phyloP scores from a whole-genome alignment of 2,888 invertebrate species.

The Aporophyla nigra region DNA sequence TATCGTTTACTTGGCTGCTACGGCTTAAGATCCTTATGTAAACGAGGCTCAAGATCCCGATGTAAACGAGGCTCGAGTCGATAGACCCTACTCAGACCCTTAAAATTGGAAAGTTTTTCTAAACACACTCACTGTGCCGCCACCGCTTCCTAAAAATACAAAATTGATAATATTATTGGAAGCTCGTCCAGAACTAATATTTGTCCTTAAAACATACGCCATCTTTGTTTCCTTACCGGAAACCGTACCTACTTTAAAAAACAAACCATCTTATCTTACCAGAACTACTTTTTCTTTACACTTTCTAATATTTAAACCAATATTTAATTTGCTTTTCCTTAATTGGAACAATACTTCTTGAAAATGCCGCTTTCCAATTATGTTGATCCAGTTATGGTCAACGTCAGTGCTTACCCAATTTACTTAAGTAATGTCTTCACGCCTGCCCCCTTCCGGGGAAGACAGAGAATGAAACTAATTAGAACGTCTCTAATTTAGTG shows the following conservation, averaged over 20 bases:
- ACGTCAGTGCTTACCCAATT: conserved; percentile 30
- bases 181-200: conserved; percentile 50
- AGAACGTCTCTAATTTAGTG: conserved; percentile 58
- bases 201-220: conserved; percentile 34
- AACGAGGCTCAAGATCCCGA: conserved; percentile 1
- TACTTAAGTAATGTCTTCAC: conserved; percentile 50
- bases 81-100: background rate
- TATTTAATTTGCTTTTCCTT: conserved; percentile 51
- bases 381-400: conserved; percentile 50
- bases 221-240: conserved; percentile 29
- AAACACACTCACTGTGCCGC: conserved; percentile 26
- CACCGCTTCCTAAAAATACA: conserved; percentile 46
- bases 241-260: conserved; percentile 37
- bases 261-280: conserved; percentile 11
- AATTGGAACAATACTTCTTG: conserved; percentile 53
- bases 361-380: conserved; percentile 49
- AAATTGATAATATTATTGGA: conserved; percentile 33
- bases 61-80: conserved; percentile 6
- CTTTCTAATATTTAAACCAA: conserved; percentile 60
- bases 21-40: background rate
- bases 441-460: conserved; percentile 20
- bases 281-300: conserved; percentile 41
- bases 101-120: conserved; percentile 49
- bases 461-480: conserved; percentile 48
- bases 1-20: too few relatives aligned